Evolutionary conservation across 1,140 invertebrate species (phyloP), one percentile per base, ranked within the genome.

Genomic region (Metopolophium dirhodum): DNA sequence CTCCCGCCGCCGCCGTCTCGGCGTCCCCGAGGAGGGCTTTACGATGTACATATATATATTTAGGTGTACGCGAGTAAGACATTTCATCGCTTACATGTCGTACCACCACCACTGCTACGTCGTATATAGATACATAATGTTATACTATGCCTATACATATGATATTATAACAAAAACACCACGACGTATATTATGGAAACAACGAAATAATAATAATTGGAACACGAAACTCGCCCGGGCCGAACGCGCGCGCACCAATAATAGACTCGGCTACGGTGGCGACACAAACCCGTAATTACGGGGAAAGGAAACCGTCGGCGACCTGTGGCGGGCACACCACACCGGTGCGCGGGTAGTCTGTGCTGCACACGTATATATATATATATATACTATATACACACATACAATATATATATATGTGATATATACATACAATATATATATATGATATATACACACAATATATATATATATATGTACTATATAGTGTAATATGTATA

Each of bases 281-380:
- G 89, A 90, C 89, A 90, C 89, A 61, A 68, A 90, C 89, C 54
- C 54, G 89, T 68, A 90, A 90, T 90, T 90, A 90, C 6, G 54
- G 54, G 54, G 37, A 90, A 90, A 90, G 88, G 54, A 90, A 90
- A 61, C 87, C 49, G 47, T n/a, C 45, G 37, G 37, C 85, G 85
- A 88, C 86, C 26, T 88, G 86, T n/a, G 61, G 61, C 61, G 61
- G 61, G 61, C 61, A n/a, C 61, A 77, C 30, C 61, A 77, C 30
- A 77, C 61, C 61, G n/a, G 61, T 35, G 61, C 61, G 61, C n/a
- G 61, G 30, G n/a, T 77, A n/a, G 61, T 77, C 30, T 6, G 61
- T 77, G 61, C n/a, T 22, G 20, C 7, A 49, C 86, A 8, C 7
- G 18, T 26, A 11, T 30, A 9, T 7, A 41, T 49, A 47, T 85